phyloP scores from a whole-genome alignment of 2,113 vertebrate species.

The Poecilia latipinna region DNA sequence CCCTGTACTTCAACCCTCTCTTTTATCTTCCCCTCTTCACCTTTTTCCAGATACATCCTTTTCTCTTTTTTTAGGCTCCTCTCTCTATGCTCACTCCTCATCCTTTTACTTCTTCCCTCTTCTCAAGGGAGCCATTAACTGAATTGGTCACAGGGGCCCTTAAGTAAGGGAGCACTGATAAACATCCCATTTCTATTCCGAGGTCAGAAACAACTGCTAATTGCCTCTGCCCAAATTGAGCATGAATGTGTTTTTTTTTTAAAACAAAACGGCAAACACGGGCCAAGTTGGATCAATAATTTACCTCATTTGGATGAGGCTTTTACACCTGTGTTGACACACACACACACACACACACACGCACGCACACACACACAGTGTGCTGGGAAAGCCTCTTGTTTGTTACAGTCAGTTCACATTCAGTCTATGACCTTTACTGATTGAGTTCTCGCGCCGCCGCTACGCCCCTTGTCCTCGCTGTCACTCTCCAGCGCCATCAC shows the following conservation, averaged over 20 bases:
- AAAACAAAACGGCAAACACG: conserved; percentile 6
- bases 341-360: conserved; percentile 21
- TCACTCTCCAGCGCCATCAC: conserved; percentile 57
- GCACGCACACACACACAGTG: conserved; percentile 19
- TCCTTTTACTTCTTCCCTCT: conserved; percentile 7
- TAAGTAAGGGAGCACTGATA: conserved; percentile 33
- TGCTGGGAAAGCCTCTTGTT: conserved; percentile 50
- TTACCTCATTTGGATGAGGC: neutral
- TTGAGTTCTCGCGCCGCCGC: conserved; percentile 40
- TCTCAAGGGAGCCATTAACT: conserved; percentile 43
- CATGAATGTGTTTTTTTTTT: conserved; percentile 14
- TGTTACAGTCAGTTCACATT: conserved; percentile 49
- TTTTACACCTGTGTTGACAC: conserved; percentile 2
- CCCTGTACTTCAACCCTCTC: conserved; percentile 29
- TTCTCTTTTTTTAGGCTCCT: neutral
- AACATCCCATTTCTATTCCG: conserved; percentile 51
- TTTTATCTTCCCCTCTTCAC: conserved; percentile 31
- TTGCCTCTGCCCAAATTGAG: conserved; percentile 26
- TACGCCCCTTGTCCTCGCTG: conserved; percentile 45
- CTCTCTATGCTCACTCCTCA: conserved; percentile 12
- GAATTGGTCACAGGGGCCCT: conserved; percentile 42
- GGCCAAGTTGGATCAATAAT: conserved; percentile 16
- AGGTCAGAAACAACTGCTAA: conserved; percentile 45
- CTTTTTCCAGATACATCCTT: conserved; percentile 29
- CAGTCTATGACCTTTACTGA: conserved; percentile 62